These are phyloP conservation scores for Pogonognathellus flavescens DNA, from an alignment of 1,140 invertebrate genomes.

Conservation along the genomic window DNA sequence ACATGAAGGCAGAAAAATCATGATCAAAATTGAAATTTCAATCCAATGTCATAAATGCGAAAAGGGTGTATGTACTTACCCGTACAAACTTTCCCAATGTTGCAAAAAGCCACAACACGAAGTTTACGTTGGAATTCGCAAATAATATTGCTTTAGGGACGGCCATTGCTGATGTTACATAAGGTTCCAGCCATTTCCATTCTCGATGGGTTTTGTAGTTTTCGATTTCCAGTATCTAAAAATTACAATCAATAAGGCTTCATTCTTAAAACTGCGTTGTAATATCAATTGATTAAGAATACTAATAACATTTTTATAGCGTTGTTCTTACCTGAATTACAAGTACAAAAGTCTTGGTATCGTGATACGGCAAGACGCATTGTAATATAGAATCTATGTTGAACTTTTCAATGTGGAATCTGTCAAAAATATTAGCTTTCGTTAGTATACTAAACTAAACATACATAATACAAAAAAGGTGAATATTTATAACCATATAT, in stretches of 20 bases:
- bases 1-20: no score
- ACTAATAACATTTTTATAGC: no score
- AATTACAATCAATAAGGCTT: background rate
- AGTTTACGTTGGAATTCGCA: constrained; percentile 52
- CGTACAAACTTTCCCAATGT: constrained; percentile 53
- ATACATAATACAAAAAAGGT: background rate
- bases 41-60: no score
- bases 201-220: constrained; percentile 42
- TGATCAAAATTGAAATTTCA: no score
- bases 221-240: constrained; percentile 59
- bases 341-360: constrained; percentile 88
- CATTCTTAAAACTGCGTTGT: background rate
- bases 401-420: constrained; percentile 89
- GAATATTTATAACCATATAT: background rate
- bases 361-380: constrained; percentile 90
- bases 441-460: background rate
- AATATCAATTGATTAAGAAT: no score
- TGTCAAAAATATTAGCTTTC: constrained; percentile 65
- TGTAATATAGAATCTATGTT: constrained; percentile 85
- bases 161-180: constrained; percentile 48
- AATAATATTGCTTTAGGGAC: constrained; percentile 56
- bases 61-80: constrained; percentile 45
- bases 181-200: constrained; percentile 65
- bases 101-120: constrained; percentile 63
- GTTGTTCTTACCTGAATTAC: constrained; percentile 76